Percentiles rank a stretch among this genome's conserved stretches.
These are phyloP conservation scores for Arothron firmamentum DNA, from an alignment of 2,113 vertebrate genomes.

Conservation along the genomic window DNA sequence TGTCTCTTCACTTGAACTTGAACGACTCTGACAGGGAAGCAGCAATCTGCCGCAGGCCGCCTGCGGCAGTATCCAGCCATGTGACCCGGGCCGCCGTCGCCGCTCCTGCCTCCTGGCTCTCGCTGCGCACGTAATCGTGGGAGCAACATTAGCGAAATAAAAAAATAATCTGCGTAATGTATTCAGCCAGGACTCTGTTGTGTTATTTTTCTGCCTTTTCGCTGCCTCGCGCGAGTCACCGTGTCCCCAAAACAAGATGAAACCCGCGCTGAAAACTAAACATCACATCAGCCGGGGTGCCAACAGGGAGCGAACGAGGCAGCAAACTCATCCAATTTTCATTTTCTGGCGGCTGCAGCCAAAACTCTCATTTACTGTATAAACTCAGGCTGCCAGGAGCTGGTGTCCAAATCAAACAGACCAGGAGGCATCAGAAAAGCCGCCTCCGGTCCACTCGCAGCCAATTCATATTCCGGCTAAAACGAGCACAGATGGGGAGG, in stretches of 20 bases:
- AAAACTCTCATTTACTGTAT: constrained; percentile 66
- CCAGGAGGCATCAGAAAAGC: constrained; percentile 46
- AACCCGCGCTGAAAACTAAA: constrained; percentile 49
- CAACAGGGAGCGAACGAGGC: constrained; percentile 37
- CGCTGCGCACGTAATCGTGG: background rate
- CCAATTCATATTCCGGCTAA: constrained; percentile 47
- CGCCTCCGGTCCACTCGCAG: constrained; percentile 42
- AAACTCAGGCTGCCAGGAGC: constrained; percentile 54
- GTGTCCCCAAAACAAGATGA: constrained; percentile 43
- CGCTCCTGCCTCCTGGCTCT: too few relatives aligned
- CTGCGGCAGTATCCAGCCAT: too few relatives aligned
- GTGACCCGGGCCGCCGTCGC: too few relatives aligned
- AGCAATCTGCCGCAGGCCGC: too few relatives aligned
- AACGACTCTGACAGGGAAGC: too few relatives aligned
- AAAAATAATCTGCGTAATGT: background rate
- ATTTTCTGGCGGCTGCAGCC: constrained; percentile 43
- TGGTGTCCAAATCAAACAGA: constrained; percentile 59
- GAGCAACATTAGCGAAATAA: background rate
- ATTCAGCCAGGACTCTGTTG: constrained; percentile 8
- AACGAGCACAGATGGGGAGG: constrained; percentile 54
- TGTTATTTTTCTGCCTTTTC: constrained; percentile 4
- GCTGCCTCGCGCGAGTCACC: constrained; percentile 19
- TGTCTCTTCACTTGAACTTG: too few relatives aligned
- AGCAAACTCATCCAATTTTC: constrained; percentile 54
- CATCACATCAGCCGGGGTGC: constrained; percentile 45